Evolutionary conservation across 1,140 invertebrate species (phyloP).

Genomic region (Choristoneura fumiferana): DNA sequence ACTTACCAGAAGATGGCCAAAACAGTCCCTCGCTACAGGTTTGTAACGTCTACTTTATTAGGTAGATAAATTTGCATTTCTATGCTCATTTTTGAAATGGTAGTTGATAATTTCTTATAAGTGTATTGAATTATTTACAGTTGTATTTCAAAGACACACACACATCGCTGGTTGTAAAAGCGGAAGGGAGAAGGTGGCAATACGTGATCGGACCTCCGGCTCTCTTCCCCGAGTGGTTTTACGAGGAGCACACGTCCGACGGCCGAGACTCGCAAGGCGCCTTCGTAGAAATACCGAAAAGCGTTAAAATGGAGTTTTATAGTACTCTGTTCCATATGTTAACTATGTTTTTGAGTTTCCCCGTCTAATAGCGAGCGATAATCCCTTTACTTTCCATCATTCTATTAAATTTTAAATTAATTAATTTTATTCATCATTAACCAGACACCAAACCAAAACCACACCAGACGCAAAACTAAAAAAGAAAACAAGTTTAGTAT

Average conservation of each 20-base stretch:
- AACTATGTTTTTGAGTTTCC: slow-evolving; percentile 30
- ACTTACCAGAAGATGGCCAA: background rate
- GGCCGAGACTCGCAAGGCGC: background rate
- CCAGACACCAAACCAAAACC: too few species aligned
- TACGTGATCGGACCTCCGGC: slow-evolving; percentile 38
- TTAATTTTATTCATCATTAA: too few species aligned
- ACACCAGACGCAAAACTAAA: too few species aligned
- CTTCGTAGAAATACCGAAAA: slow-evolving; percentile 34
- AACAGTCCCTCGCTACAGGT: slow-evolving; percentile 7
- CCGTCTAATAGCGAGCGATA: too few species aligned
- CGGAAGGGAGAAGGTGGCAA: slow-evolving; percentile 27
- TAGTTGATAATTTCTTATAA: too few species aligned
- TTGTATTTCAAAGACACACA: slow-evolving; percentile 42
- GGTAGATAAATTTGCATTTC: too few species aligned
- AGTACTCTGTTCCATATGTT: slow-evolving; percentile 29
- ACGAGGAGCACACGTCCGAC: slow-evolving; percentile 26
- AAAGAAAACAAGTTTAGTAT: too few species aligned
- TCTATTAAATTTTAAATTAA: too few species aligned
- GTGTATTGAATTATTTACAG: too few species aligned
- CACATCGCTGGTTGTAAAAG: slow-evolving; percentile 33
- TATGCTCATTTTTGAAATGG: too few species aligned
- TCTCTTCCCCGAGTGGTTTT: slow-evolving; percentile 44
- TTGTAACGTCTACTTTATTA: slow-evolving; percentile 13
- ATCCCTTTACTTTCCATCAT: too few species aligned
- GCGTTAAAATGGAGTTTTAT: slow-evolving; percentile 33